Conservation (phyloP, 2,888 invertebrate species). For the Pammene fasciana region DNA sequence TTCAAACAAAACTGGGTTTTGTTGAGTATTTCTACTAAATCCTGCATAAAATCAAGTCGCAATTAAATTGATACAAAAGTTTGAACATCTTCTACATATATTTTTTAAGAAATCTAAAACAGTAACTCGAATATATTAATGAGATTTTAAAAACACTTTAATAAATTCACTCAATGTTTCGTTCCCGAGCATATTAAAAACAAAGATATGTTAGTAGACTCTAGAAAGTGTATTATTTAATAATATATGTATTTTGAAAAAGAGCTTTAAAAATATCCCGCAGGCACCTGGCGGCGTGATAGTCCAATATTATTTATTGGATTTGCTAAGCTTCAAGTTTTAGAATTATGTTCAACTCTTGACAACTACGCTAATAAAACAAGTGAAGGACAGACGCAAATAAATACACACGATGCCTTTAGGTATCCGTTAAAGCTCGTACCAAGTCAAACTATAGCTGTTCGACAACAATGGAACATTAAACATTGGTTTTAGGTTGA, state of each 20-base stretch:
- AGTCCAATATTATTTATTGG: conserved; percentile 1
- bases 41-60: too few species aligned
- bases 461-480: conserved; percentile 28
- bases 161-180: too few species aligned
- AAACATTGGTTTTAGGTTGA: conserved; percentile 19
- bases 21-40: not conserved
- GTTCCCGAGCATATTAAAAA: too few species aligned
- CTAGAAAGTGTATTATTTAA: too few species aligned
- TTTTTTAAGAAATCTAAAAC: too few species aligned
- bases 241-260: not conserved
- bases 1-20: not conserved
- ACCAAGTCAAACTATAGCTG: conserved; percentile 16
- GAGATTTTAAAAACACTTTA: too few species aligned
- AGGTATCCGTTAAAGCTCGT: conserved; percentile 11
- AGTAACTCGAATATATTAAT: too few species aligned
- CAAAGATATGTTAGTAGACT: too few species aligned
- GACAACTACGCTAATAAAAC: conserved; percentile 16
- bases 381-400: conserved; percentile 15
- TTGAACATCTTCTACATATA: too few species aligned
- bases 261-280: not conserved
- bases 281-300: not conserved
- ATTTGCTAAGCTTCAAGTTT: not conserved
- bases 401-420: conserved; percentile 20
- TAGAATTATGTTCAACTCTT: conserved; percentile 16
- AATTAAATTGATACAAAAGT: too few species aligned